Evolutionary conservation across 2,797 vertebrate species (phyloP).

Genomic region (Hydrolagus colliei): DNA sequence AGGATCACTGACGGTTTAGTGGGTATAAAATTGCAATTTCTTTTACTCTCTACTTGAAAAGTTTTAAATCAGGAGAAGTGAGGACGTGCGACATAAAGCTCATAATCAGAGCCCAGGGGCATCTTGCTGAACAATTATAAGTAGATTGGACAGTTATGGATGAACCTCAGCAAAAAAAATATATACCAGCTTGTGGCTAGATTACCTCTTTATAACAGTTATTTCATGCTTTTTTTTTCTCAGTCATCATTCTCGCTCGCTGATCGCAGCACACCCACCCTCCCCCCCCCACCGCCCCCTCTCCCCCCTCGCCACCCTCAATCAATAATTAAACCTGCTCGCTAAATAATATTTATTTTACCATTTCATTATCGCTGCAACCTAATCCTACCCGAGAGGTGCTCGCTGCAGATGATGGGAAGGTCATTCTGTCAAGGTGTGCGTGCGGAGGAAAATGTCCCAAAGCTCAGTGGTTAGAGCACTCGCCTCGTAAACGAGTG

Average conservation of each 20-base stretch:
- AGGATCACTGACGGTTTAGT: slow-evolving; percentile 8
- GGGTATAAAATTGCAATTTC: slow-evolving; percentile 29
- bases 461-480: too few species aligned
- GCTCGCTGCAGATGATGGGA: too few species aligned
- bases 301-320: too few species aligned
- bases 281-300: too few species aligned
- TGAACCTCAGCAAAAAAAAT: not conserved
- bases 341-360: not conserved
- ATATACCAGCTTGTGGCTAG: not conserved
- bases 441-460: too few species aligned
- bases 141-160: slow-evolving; percentile 29
- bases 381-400: not conserved
- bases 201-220: not conserved
- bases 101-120: slow-evolving; percentile 3
- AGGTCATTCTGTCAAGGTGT: too few species aligned
- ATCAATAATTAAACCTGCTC: not conserved
- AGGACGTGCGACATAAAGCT: slow-evolving; percentile 4
- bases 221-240: not conserved
- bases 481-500: too few species aligned
- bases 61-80: slow-evolving; percentile 20
- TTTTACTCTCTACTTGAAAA: not conserved
- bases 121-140: slow-evolving; percentile 1
- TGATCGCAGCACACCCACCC: not conserved
- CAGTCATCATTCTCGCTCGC: not conserved
- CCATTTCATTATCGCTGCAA: not conserved